These are phyloP conservation scores for Piscicola geometra DNA, from an alignment of 2,888 invertebrate genomes.

Conservation along the genomic window DNA sequence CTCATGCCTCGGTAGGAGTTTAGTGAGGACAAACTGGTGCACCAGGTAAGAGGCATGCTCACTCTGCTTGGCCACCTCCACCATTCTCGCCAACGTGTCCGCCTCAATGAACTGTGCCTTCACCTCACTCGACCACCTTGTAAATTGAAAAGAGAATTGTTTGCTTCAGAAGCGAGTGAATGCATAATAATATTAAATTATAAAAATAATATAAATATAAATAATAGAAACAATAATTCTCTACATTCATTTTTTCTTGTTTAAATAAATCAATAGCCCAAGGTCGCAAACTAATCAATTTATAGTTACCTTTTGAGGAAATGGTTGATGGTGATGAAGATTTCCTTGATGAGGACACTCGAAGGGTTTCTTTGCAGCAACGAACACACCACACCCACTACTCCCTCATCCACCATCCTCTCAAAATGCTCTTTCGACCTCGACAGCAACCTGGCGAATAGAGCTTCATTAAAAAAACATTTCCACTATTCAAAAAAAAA, in stretches of 20 bases:
- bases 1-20: neutral
- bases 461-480: too few relatives aligned
- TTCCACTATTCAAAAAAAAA: too few relatives aligned
- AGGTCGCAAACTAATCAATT: too few relatives aligned
- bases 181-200: too few relatives aligned
- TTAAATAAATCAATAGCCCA: too few relatives aligned
- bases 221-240: too few relatives aligned
- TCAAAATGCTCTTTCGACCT: neutral
- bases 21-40: neutral
- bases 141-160: too few relatives aligned
- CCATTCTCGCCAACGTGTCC: neutral
- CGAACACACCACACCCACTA: neutral
- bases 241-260: too few relatives aligned
- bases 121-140: constrained; percentile 1
- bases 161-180: too few relatives aligned
- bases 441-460: neutral
- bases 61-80: neutral
- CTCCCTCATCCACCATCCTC: neutral
- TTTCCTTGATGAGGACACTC: neutral
- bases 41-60: neutral
- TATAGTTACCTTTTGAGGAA: constrained; percentile 5
- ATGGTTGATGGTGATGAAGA: neutral
- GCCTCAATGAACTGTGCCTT: neutral
- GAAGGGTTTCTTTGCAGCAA: neutral
- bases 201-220: too few relatives aligned